These are phyloP conservation scores for Thamnophis elegans DNA, from an alignment of 2,797 vertebrate genomes.

Conservation along the genomic window DNA sequence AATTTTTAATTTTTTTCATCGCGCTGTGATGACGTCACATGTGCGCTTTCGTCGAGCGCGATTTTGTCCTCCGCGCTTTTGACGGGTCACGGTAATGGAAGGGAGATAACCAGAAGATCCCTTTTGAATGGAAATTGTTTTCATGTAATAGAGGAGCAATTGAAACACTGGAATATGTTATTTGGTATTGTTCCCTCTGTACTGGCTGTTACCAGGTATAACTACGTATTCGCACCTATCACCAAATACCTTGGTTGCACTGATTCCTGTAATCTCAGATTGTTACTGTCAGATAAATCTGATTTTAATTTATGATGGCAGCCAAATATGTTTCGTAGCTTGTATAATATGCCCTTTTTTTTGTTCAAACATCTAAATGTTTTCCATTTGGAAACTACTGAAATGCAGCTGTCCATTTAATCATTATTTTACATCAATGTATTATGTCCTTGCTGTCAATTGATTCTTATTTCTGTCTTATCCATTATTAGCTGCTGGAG, in stretches of 20 bases:
- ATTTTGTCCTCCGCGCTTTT: too few relatives aligned
- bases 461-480: neutral
- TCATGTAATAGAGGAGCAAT: neutral
- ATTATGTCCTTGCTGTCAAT: neutral
- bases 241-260: neutral
- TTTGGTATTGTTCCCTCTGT: neutral
- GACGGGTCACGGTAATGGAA: too few relatives aligned
- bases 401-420: neutral
- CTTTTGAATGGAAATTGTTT: neutral
- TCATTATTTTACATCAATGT: neutral
- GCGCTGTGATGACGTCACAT: too few relatives aligned
- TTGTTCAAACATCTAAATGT: neutral
- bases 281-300: neutral
- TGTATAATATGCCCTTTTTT: neutral
- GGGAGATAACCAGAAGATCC: neutral
- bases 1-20: too few relatives aligned
- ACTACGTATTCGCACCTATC: neutral
- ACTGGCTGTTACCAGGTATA: neutral
- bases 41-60: too few relatives aligned
- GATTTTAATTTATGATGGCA: neutral
- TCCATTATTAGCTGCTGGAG: neutral
- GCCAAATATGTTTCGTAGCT: neutral
- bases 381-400: neutral
- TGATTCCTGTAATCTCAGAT: neutral
- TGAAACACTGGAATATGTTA: neutral